Base-by-base conservation (phyloP, 2,888 invertebrate species). In the Thera obeliscata region DNA sequence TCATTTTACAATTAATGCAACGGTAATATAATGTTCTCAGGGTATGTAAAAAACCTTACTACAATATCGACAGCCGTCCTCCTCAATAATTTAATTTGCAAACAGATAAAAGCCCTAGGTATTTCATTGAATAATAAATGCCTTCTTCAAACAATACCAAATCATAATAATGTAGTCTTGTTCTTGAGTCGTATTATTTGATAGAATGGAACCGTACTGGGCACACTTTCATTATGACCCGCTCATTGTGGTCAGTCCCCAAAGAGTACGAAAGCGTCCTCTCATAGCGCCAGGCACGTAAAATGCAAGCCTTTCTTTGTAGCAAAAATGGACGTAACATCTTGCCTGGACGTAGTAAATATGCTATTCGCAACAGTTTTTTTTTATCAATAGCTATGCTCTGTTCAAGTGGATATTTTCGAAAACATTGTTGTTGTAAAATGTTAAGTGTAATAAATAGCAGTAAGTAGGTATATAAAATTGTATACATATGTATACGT, bases 161-260 rank as follows among this genome's bases (percentile, higher is more conserved):
- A 78, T 73, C 66, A 75, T 75, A n/a, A n/a, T n/a, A n/a, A 74
- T 69, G 67, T 71, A 74, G 68, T 68, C 70, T 62, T 65, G 63
- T 70, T 64, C 73, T 71, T 69, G 73, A 80, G 76, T 11, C 46
- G 43, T 46, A 43, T 57, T 46, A 46, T 57, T 81, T 79, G 85
- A 79, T 83, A 80, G 81, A 80, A 83, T 84, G 79, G 77, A 80
- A 79, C 78, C 77, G 80, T 79, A 79, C 75, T 77, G 80, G 83
- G 83, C 78, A 78, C 82, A 82, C 80, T 85, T 87, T 87, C 86
- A 86, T 87, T 87, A 85, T 82, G 81, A 77, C 78, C 78, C 81
- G 78, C 78, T 84, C 84, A 86, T 83, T 87, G 85, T 84, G 78
- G 76, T 75, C 75, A 71, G 72, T 82, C 87, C 85, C 87, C 66